These are phyloP conservation scores for Pygoscelis adeliae DNA, from an alignment of 2,113 vertebrate species.

Conservation along the genomic window DNA sequence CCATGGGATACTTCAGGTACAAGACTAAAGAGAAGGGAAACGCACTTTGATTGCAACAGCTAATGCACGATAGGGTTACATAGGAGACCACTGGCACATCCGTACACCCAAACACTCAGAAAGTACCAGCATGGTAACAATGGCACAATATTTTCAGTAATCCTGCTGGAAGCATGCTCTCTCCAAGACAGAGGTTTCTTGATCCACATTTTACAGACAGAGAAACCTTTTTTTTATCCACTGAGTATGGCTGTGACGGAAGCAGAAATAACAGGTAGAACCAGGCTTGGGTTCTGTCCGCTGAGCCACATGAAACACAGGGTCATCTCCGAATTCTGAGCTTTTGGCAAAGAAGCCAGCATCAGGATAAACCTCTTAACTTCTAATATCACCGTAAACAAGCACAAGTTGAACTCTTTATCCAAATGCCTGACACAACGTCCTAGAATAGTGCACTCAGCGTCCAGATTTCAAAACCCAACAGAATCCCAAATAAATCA, in stretches of 20 bases:
- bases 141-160: neutral
- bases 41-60: neutral
- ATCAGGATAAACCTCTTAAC: constrained; percentile 36
- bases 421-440: neutral
- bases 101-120: neutral
- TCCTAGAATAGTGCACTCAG: neutral
- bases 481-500: neutral
- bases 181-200: neutral
- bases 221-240: neutral
- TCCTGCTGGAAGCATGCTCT: neutral
- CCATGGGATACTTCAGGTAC: neutral
- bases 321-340: neutral
- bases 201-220: neutral
- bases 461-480: neutral
- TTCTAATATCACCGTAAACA: neutral
- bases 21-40: neutral
- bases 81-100: neutral
- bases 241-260: neutral
- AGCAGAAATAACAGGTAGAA: neutral
- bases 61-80: neutral
- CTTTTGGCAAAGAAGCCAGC: neutral
- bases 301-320: neutral
- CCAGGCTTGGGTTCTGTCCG: neutral
- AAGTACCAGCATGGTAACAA: neutral
- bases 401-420: neutral